Conservation (phyloP, 2,797 vertebrate genomes). For the Coregonus ussuriensis region DNA sequence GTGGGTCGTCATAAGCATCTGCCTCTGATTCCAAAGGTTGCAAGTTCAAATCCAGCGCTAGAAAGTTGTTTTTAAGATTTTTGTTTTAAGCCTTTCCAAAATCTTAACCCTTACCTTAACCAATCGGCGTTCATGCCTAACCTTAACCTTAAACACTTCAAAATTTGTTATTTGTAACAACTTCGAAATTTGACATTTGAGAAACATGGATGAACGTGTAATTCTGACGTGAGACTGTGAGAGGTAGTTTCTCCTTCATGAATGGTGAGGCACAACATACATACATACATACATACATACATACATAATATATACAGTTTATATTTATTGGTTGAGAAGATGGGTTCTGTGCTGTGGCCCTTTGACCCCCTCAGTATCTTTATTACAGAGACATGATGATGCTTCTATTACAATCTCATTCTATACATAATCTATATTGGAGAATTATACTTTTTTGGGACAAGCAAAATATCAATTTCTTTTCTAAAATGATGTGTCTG, state of each 20-base stretch:
- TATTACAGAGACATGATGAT: conserved; percentile 64
- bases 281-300: conserved; percentile 51
- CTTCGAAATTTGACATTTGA: no score
- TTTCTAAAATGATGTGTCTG: conserved; percentile 82
- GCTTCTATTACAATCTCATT: conserved; percentile 71
- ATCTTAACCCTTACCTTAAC: no score
- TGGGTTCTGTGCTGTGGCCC: conserved; percentile 47
- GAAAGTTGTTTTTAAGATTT: no score
- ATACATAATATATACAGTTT: conserved; percentile 70
- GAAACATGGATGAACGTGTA: no score
- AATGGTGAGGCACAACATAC: conserved; percentile 67
- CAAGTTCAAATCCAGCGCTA: no score
- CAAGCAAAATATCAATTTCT: conserved; percentile 74
- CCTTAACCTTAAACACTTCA: no score
- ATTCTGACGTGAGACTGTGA: no score
- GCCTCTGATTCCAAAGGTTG: no score
- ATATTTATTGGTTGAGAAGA: conserved; percentile 77
- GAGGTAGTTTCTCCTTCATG: conserved; percentile 40
- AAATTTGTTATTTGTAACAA: no score
- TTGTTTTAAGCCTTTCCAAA: no score
- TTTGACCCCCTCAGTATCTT: conserved; percentile 49
- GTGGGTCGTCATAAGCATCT: no score
- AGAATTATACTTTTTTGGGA: conserved; percentile 77
- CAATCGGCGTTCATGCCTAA: no score
- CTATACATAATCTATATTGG: conserved; percentile 81